Conservation (phyloP, 2,888 invertebrate species). For the Priocnemis perturbator region DNA sequence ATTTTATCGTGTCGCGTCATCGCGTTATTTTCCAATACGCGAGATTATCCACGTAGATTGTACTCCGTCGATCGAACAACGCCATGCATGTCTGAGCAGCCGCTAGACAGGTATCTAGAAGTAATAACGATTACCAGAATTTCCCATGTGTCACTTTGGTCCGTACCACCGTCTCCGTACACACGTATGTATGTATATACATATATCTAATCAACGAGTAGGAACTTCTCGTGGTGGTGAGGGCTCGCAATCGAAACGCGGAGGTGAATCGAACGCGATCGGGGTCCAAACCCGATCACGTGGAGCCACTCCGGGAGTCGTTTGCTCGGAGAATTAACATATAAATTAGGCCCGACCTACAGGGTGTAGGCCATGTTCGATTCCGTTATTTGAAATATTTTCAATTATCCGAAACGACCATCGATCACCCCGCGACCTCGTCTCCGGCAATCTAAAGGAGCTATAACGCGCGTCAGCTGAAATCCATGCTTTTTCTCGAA, state of each 20-base stretch:
- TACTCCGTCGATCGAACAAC: conserved; percentile 1
- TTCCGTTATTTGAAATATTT: conserved; percentile 57
- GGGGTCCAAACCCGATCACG: conserved; percentile 47
- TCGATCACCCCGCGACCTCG: conserved; percentile 29
- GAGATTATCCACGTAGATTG: background rate
- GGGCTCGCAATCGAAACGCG: conserved; percentile 42
- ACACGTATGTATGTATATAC: background rate
- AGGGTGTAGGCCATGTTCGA: conserved; percentile 34
- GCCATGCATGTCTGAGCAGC: conserved; percentile 48
- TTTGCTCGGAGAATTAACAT: conserved; percentile 65
- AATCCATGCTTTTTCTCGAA: conserved; percentile 20
- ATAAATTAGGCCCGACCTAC: conserved; percentile 65
- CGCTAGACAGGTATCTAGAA: conserved; percentile 28
- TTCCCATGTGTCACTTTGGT: conserved; percentile 47
- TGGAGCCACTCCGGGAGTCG: conserved; percentile 46
- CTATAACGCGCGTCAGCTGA: background rate
- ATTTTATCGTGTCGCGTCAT: no score
- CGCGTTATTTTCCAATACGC: background rate
- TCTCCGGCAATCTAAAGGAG: background rate
- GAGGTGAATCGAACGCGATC: conserved; percentile 44
- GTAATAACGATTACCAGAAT: conserved; percentile 50
- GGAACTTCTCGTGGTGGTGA: conserved; percentile 33
- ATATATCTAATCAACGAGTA: conserved; percentile 39
- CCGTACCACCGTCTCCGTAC: background rate
- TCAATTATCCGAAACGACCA: conserved; percentile 61